Evolutionary conservation across 2,113 vertebrate species (phyloP), one percentile per base, ranked within the genome.

Genomic region (Ammodytes dubius): DNA sequence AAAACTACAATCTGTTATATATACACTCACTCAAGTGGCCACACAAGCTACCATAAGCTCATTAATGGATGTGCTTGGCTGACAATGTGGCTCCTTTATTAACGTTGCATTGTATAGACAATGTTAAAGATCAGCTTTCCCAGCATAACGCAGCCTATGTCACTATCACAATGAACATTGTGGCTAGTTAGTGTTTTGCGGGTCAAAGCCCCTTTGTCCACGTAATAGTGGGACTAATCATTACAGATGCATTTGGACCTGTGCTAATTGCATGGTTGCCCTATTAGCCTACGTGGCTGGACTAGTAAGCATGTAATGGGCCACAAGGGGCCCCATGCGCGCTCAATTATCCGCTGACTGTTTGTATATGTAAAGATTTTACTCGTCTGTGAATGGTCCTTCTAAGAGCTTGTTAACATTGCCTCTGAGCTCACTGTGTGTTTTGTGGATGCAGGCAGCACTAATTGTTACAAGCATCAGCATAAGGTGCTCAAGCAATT

Each of bases 211-310:
- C 37, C 76, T 87, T 82, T 90, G 79, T 87, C 61, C 65, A 68
- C 74, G 27, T 75, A 81, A 85, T 85, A 71, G 74, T 79, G 77
- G 72, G 74, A 87, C 84, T 88, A 77, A 85, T 91, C 79, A 90
- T 81, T 89, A 87, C 61, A 84, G 60, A 83, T 75, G 65, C 69
- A 87, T 81, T 81, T 84, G 50, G 67, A 69, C 77, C 71, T 79
- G 7, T 37, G n/a, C 78, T 90, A 91, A 89, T 88, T 90, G 80
- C 81, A 77, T 64, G 60, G 75, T 56, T 77, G 82, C 65, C 67
- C 84, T 79, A 59, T 84, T 75, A 76, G 56, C 79, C 81, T 66
- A 83, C 47, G 64, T 84, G 85, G 85, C 54, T 77, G 79, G 88
- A 87, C 79, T 88, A 69, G 75, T 52, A 85, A 88, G 50, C 66